phyloP scores from a whole-genome alignment of 2,113 vertebrate species.

The Lontra canadensis region DNA sequence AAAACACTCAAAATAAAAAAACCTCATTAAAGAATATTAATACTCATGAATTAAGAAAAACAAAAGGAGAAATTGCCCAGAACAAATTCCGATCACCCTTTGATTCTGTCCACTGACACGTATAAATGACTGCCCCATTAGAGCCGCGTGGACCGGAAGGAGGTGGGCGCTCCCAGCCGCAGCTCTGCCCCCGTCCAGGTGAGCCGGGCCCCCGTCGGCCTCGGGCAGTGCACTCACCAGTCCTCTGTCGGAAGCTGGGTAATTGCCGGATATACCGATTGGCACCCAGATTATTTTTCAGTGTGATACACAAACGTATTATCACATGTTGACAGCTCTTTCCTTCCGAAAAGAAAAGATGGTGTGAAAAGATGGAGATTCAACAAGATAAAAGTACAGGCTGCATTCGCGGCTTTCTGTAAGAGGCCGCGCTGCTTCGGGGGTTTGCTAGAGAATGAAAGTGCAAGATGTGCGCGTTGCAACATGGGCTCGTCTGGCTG shows the following conservation, averaged over 20 bases:
- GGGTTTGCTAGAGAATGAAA: background rate
- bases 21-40: constrained; percentile 72
- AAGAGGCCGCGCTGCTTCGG: background rate
- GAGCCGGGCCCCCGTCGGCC: background rate
- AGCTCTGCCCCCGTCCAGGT: background rate
- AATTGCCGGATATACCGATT: fast-evolving
- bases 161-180: background rate
- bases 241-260: no score
- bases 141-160: background rate
- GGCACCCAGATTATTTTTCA: background rate
- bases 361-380: background rate
- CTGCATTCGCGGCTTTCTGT: background rate
- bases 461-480: fast-evolving
- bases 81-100: constrained; percentile 68
- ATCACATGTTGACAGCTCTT: no score
- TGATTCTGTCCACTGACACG: constrained; percentile 74
- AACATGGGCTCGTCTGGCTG: no score
- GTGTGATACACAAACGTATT: background rate
- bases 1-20: constrained; percentile 51
- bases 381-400: background rate
- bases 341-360: background rate
- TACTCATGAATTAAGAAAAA: constrained; percentile 77
- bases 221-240: background rate
- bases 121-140: background rate
- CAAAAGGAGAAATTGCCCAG: constrained; percentile 75